Percentiles rank a stretch among this genome's conserved stretches.
These are phyloP conservation scores for Sciaenops ocellatus DNA, from an alignment of 2,797 vertebrate genomes.

Conservation along the genomic window DNA sequence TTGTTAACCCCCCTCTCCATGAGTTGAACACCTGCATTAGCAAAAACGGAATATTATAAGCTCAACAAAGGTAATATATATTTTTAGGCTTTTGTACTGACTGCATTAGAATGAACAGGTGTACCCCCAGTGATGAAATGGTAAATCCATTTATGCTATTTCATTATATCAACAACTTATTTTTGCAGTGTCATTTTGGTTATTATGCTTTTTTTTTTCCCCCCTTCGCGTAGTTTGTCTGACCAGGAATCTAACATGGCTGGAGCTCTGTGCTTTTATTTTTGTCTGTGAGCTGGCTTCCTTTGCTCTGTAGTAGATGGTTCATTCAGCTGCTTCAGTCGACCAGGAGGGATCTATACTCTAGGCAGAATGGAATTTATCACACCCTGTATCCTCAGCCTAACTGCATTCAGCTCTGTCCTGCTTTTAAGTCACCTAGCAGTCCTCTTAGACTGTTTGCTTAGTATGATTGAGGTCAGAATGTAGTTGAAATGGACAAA, in stretches of 20 bases:
- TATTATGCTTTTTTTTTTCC: background rate
- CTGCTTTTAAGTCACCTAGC: background rate
- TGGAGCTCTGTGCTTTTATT: slow-evolving; percentile 22
- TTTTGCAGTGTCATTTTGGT: background rate
- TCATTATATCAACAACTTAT: background rate
- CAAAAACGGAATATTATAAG: too few relatives aligned
- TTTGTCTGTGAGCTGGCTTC: slow-evolving; percentile 1
- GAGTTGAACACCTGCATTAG: too few relatives aligned
- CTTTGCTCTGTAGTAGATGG: background rate
- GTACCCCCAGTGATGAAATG: background rate
- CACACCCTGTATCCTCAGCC: background rate
- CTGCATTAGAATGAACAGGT: background rate
- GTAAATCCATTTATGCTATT: background rate
- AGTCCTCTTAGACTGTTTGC: background rate
- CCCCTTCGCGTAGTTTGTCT: background rate
- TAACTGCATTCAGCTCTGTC: background rate
- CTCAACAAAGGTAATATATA: background rate
- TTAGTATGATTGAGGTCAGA: background rate
- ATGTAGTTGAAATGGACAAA: background rate
- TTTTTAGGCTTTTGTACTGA: background rate
- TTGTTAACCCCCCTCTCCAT: background rate
- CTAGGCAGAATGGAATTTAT: slow-evolving; percentile 1
- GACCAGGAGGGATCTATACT: slow-evolving; percentile 10
- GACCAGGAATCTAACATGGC: slow-evolving; percentile 2
- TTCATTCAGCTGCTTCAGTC: slow-evolving; percentile 26